Conservation (phyloP, 2,113 vertebrate genomes). For the Balaenoptera acutorostrata region DNA sequence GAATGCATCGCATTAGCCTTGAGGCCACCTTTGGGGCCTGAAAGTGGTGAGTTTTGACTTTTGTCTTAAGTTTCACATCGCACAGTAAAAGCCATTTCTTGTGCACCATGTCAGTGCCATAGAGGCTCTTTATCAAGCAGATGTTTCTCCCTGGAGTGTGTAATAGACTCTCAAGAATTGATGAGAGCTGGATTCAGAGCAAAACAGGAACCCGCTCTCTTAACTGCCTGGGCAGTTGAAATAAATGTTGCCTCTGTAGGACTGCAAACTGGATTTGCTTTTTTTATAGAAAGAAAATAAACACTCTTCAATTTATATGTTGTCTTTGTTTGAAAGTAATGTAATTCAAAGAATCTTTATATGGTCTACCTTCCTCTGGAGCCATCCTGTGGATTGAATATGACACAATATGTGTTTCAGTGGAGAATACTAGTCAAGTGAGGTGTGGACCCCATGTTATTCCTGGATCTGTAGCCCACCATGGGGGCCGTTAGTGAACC, state of each 20-base stretch:
- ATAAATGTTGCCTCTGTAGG: neutral
- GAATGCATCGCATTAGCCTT: rapidly evolving
- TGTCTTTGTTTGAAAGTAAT: neutral
- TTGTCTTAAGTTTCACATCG: neutral
- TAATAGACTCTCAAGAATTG: neutral
- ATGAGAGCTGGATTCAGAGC: neutral
- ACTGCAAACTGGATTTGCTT: neutral
- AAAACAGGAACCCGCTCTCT: neutral
- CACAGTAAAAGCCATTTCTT: neutral
- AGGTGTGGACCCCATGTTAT: neutral
- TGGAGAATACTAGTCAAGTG: rapidly evolving
- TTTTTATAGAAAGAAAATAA: neutral
- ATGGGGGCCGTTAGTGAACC: neutral
- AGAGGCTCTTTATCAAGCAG: neutral
- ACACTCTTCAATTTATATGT: neutral
- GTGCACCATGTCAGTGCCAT: neutral
- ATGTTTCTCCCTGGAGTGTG: neutral
- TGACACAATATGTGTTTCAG: rapidly evolving
- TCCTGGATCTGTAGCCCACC: neutral
- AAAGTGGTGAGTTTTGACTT: neutral
- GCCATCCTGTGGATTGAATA: neutral
- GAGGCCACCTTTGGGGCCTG: neutral
- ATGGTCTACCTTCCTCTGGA: neutral
- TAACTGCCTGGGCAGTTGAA: neutral
- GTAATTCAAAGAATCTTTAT: neutral